phyloP scores from a whole-genome alignment of 2,888 invertebrate species.

The Dryococelus australis region DNA sequence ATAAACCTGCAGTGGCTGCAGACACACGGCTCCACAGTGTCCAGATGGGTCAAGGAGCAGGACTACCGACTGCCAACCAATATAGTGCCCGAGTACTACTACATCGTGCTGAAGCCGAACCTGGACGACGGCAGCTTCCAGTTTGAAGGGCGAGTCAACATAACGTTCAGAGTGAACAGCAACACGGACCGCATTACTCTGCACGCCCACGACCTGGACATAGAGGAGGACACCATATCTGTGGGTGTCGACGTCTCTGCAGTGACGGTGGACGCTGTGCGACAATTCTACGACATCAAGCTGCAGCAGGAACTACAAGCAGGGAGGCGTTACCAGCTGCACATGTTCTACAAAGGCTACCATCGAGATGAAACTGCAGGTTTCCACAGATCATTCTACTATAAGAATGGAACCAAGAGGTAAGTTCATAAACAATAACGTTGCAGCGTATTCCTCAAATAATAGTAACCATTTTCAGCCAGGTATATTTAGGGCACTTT shows the following conservation, averaged over 20 bases:
- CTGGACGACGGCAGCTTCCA: conserved; percentile 43
- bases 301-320: neutral
- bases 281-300: neutral
- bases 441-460: no score
- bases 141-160: conserved; percentile 48
- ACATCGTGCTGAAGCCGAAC: conserved; percentile 38
- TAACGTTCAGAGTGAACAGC: conserved; percentile 64
- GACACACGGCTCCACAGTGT: neutral
- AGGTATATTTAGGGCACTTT: no score
- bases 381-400: conserved; percentile 39
- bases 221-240: conserved; percentile 30
- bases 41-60: conserved; percentile 7
- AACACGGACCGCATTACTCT: conserved; percentile 59
- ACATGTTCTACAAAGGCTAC: conserved; percentile 39
- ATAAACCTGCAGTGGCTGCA: conserved; percentile 4
- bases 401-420: conserved; percentile 19
- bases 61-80: conserved; percentile 41
- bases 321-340: conserved; percentile 34
- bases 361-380: conserved; percentile 38
- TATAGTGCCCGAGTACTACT: conserved; percentile 35
- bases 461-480: no score
- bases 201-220: conserved; percentile 37
- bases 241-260: conserved; percentile 25
- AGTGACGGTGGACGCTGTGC: neutral
- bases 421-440: neutral